These are phyloP conservation scores for Turnix velox DNA, from an alignment of 2,113 vertebrate genomes.

Conservation along the genomic window DNA sequence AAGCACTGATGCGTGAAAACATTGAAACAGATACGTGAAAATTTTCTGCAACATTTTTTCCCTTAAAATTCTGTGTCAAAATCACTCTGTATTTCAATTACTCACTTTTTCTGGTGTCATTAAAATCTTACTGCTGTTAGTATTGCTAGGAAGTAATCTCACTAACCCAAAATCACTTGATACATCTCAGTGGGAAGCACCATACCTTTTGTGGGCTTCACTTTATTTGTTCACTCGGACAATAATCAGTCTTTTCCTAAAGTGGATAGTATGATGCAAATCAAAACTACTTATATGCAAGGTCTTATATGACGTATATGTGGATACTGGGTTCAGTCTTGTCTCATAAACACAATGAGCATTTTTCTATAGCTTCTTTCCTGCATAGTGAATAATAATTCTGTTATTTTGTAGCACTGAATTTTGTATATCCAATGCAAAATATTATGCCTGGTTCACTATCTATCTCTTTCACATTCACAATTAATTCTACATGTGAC, in stretches of 20 bases:
- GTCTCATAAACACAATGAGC: neutral
- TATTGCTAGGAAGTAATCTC: neutral
- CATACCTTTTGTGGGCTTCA: neutral
- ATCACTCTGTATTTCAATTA: neutral
- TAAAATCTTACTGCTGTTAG: neutral
- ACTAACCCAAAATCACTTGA: neutral
- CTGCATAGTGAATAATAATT: no score
- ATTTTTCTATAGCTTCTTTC: neutral
- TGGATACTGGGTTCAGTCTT: neutral
- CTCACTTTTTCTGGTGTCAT: neutral
- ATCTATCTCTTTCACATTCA: neutral
- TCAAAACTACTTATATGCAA: neutral
- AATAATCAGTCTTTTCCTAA: neutral
- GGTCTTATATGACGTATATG: neutral
- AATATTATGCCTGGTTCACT: neutral
- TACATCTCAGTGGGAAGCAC: neutral
- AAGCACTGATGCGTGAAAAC: neutral
- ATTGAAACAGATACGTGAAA: neutral
- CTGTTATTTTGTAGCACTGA: neutral
- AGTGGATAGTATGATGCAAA: neutral
- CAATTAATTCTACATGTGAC: neutral
- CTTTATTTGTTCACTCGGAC: neutral
- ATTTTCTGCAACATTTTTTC: neutral
- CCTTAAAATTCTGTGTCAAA: neutral
- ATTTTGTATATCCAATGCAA: neutral